Conservation (phyloP, 2,113 vertebrate genomes). For the Empidonax traillii region DNA sequence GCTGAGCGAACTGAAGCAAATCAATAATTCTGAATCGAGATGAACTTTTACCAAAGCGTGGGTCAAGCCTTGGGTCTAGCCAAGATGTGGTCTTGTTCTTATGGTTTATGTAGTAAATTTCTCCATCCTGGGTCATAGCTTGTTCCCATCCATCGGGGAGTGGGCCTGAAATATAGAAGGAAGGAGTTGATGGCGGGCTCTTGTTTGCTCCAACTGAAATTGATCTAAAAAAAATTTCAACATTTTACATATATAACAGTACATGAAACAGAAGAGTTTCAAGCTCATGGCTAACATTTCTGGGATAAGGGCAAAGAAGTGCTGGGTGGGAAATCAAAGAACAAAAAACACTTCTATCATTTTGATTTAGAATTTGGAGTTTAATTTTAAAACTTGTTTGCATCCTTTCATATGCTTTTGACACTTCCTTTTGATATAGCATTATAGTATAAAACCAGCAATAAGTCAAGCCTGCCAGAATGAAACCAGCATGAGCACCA, state of each 20-base stretch:
- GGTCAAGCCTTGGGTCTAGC: constrained; percentile 97
- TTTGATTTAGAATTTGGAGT: constrained; percentile 5
- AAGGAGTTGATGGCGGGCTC: constrained; percentile 71
- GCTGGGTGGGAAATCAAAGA: neutral
- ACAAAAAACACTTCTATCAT: neutral
- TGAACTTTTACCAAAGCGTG: constrained; percentile 92
- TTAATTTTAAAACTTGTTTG: neutral
- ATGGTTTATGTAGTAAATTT: constrained; percentile 99
- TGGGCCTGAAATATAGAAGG: constrained; percentile 85
- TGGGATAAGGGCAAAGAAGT: constrained; percentile 4
- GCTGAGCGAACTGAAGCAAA: constrained; percentile 50
- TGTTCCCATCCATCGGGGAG: constrained; percentile 99
- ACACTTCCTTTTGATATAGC: neutral
- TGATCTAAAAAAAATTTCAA: constrained; percentile 55
- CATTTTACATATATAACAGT: constrained; percentile 64
- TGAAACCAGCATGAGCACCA: constrained; percentile 18
- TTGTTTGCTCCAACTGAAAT: constrained; percentile 67
- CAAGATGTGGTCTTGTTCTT: constrained; percentile 99
- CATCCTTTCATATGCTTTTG: neutral
- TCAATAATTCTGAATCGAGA: constrained; percentile 70
- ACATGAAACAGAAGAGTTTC: constrained; percentile 57
- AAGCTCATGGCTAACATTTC: constrained; percentile 8
- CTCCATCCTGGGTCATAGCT: constrained; percentile 96
- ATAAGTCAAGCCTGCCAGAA: constrained; percentile 69
- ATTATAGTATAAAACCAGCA: constrained; percentile 24